These are phyloP conservation scores for Tyrophagus putrescentiae DNA, from an alignment of 1,140 invertebrate species.

Conservation along the genomic window DNA sequence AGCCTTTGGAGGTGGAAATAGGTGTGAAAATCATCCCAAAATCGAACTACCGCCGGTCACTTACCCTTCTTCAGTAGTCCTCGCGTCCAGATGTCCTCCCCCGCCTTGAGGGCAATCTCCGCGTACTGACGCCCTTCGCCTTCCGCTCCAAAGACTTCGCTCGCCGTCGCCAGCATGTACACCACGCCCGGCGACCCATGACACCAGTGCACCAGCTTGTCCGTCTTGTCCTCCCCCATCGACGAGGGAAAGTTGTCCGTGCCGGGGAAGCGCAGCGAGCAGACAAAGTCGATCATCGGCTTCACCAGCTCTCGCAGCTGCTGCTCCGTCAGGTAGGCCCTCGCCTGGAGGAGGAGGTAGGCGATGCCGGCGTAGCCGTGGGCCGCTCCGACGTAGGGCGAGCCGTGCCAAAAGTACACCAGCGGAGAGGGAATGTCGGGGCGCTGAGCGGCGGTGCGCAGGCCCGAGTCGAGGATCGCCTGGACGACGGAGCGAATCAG, in stretches of 20 bases:
- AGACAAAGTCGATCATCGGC: constrained; percentile 50
- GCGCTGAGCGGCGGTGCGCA: constrained; percentile 38
- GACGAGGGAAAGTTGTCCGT: constrained; percentile 29
- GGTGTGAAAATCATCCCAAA: not conserved
- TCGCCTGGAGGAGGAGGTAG: constrained; percentile 55
- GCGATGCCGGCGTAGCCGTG: constrained; percentile 74
- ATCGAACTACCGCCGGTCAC: not conserved
- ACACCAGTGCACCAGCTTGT: constrained; percentile 84
- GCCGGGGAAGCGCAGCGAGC: constrained; percentile 40
- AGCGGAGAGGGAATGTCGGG: constrained; percentile 41
- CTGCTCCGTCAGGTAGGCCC: constrained; percentile 37
- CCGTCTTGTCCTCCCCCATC: constrained; percentile 41
- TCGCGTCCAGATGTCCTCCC: constrained; percentile 62
- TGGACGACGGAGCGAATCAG: constrained; percentile 43
- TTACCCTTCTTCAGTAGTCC: constrained; percentile 59
- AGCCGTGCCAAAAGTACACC: constrained; percentile 70
- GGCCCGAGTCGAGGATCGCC: constrained; percentile 50
- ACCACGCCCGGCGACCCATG: constrained; percentile 80
- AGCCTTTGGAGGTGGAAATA: constrained; percentile 41
- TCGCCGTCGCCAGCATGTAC: constrained; percentile 54
- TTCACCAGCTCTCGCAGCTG: constrained; percentile 39
- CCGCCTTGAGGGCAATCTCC: constrained; percentile 50
- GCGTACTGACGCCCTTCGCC: constrained; percentile 52
- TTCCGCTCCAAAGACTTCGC: constrained; percentile 46
- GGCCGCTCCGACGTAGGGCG: constrained; percentile 62